Percentiles rank a stretch among this genome's conserved stretches.
Evolutionary conservation across 2,888 invertebrate species (phyloP).

Genomic region (Parnassius smintheus): DNA sequence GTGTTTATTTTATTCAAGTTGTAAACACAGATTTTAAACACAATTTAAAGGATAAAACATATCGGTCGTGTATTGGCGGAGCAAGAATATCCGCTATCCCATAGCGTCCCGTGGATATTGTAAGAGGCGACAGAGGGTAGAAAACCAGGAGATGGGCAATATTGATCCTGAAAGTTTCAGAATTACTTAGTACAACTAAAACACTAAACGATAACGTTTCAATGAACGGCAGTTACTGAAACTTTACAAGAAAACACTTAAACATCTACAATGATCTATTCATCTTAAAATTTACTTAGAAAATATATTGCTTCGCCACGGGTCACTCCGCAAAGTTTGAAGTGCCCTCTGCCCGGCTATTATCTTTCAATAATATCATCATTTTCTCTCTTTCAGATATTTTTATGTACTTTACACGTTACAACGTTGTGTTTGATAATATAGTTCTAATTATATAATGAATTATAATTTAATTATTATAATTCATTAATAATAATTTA

Average conservation of each 20-base stretch:
- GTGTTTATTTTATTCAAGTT: no score
- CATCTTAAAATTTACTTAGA: slow-evolving; percentile 11
- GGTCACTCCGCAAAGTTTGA: slow-evolving; percentile 9
- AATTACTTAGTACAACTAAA: not conserved
- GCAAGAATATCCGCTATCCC: no score
- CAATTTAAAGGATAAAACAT: no score
- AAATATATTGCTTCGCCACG: slow-evolving; percentile 8
- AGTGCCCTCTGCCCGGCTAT: slow-evolving; percentile 4
- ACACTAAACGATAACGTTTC: not conserved
- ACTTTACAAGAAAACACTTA: slow-evolving; percentile 3
- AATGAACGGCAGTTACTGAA: not conserved
- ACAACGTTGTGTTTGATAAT: no score
- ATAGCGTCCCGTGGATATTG: no score
- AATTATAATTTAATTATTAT: no score
- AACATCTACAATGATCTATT: slow-evolving; percentile 5
- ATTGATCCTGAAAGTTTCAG: not conserved
- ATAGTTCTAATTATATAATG: no score
- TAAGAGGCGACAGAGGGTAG: no score
- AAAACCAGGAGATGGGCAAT: no score
- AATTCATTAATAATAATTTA: no score
- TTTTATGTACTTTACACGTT: not conserved
- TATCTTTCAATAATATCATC: slow-evolving; percentile 7
- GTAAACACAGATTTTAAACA: no score
- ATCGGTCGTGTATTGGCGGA: no score
- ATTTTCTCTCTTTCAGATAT: slow-evolving; percentile 6